Base-by-base conservation (phyloP, 2,797 vertebrate species). In the Semaprochilodus insignis region DNA sequence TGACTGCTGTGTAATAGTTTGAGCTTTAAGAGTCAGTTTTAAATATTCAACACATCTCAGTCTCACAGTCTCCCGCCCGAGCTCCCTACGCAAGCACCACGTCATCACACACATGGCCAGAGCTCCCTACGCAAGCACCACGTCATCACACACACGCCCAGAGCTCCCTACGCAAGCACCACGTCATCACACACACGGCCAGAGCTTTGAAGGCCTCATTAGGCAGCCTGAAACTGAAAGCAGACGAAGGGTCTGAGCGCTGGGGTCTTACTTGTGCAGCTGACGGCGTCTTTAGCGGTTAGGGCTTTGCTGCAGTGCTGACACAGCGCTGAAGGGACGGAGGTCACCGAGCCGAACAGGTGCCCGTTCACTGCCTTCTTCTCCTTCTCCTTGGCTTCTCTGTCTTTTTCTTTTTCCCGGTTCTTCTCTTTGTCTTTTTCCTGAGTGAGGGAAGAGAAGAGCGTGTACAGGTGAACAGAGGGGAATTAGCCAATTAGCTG, bases 351-450 rank as follows among this genome's bases (percentile, higher is more conserved):
- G 75, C 93, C 93, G 90, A 98, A 99, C 2, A 92, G 59, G 72
- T 99, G 98, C 0, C 97, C 97, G 0, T 97, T 98, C 78, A 95
- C 21, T 0, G 83, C 87, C 91, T 96, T 97, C 92, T 96, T 96
- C 85, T 97, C 96, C 72, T 94, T 95, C 8, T 97, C 97, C 86
- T 97, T 97, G 60, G 93, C 92, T 73, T 97, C 98, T 78, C 91
- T 93, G 44, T 97, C 97, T 88, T 95, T 98, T 4, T 97, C 97
- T 88, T 95, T 98, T 4, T 96, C 95, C 71, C 95, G 10, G 93
- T 93, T 83, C 92, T 94, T 97, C 4, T 98, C 97, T 86, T 96
- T 96, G 4, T 99, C 98, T 72, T 97, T 98, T 90, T 98, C 97
- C 93, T 97, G 96, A 86, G 94, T 90, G 81, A 59, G 67, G 25